Base-by-base conservation (phyloP, 1,140 invertebrate species). In the Amphibalanus amphitrite region DNA sequence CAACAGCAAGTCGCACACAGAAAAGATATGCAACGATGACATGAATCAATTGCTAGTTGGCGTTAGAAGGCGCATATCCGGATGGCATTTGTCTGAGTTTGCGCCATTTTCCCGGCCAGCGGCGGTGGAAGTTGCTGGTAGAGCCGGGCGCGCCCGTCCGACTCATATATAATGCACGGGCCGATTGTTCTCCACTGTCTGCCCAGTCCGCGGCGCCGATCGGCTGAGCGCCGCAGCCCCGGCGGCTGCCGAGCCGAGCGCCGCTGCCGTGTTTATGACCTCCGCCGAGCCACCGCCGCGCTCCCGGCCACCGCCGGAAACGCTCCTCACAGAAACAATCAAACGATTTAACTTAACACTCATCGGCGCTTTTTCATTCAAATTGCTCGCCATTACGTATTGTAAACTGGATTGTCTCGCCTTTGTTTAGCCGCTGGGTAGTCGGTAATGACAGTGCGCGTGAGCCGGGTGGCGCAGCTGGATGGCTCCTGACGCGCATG, bases 361-460 rank as follows among this genome's bases (percentile, higher is more conserved):
- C 47, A 59, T 59, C 47, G 47, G 47, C 47, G 13, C 47, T 59
- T 59, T 59, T 59, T 59, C 47, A 59, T 59, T 59, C 47, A 59
- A 59, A 59, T 59, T 59, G 47, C 47, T 59, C 47, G 47, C 47
- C 47, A 59, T 59, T 59, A 59, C 10, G 47, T 20, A 59, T 59
- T 59, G 47, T 59, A 59, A 59, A 59, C 47, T 59, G 47, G 47
- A 59, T 59, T 59, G 47, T 59, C n/a, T n/a, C 47, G 47, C 47
- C 23, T 59, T 59, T 59, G 47, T 59, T 59, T 59, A 23, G 47
- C 15, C 33, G 33, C 4, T 4, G 15, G 4, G n/a, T n/a, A n/a
- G n/a, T n/a, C n/a, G n/a, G 33, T 38, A 38, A 38, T 38, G 33
- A 38, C 33, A 38, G 33, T 38, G 33, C 33, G 33, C 33, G 33